These are phyloP conservation scores for Meganola albula DNA, from an alignment of 2,888 invertebrate genomes.

Conservation along the genomic window DNA sequence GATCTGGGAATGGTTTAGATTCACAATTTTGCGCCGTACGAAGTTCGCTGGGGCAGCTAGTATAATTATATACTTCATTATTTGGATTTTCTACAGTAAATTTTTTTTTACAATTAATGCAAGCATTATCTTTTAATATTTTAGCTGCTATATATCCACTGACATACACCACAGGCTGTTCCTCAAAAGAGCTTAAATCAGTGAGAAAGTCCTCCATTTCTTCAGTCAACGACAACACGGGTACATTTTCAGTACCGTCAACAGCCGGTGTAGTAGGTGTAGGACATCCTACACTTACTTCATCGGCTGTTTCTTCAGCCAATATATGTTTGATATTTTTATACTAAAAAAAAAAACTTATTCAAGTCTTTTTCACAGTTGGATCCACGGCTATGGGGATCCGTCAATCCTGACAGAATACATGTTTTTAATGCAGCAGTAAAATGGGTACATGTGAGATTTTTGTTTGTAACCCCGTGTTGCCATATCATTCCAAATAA, in stretches of 20 bases:
- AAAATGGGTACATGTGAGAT: constrained; percentile 10
- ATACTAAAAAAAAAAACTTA: not conserved
- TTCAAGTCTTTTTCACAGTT: constrained; percentile 11
- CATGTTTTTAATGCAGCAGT: constrained; percentile 7
- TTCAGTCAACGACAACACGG: constrained; percentile 1
- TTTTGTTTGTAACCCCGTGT: constrained; percentile 9
- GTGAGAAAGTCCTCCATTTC: not conserved
- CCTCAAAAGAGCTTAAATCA: not conserved
- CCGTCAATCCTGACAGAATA: constrained; percentile 7
- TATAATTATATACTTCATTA: not conserved
- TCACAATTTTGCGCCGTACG: too few relatives aligned
- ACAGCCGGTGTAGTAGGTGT: not conserved
- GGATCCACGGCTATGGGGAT: constrained; percentile 8
- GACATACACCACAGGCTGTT: constrained; percentile 5
- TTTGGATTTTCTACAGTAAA: not conserved
- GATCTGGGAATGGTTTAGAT: too few relatives aligned
- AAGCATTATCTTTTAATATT: not conserved
- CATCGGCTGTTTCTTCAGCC: not conserved
- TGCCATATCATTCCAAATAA: constrained; percentile 8
- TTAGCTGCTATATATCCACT: constrained; percentile 4
- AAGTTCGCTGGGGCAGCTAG: too few relatives aligned
- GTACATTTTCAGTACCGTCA: not conserved
- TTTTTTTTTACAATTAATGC: not conserved
- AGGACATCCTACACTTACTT: not conserved
- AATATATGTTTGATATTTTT: not conserved